These are phyloP conservation scores for Penaeus vannamei DNA, from an alignment of 1,140 invertebrate species.

Conservation along the genomic window DNA sequence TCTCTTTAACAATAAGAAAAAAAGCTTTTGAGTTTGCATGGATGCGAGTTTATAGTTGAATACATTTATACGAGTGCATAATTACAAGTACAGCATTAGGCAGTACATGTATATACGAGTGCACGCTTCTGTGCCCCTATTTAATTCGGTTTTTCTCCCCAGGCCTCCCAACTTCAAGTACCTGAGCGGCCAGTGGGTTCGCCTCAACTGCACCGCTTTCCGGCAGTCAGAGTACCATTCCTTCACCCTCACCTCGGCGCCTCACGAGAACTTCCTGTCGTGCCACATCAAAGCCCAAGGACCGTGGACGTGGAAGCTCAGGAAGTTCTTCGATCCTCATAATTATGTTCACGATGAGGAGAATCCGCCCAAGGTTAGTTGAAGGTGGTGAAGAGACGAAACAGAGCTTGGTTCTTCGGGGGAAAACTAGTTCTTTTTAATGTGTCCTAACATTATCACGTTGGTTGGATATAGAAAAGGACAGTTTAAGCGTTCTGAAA, in stretches of 20 bases:
- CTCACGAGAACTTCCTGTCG: constrained; percentile 96
- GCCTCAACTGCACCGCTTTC: constrained; percentile 93
- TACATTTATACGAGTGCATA: background rate
- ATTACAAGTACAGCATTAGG: background rate
- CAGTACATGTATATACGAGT: constrained; percentile 39
- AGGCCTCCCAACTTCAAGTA: constrained; percentile 97
- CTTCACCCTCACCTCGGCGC: constrained; percentile 97
- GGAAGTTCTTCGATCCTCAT: constrained; percentile 96
- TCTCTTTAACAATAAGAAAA: too few species aligned
- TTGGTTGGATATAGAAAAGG: too few species aligned
- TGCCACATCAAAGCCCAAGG: constrained; percentile 99
- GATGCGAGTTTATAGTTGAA: background rate
- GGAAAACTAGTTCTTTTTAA: background rate
- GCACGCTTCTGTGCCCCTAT: background rate
- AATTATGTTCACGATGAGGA: constrained; percentile 90
- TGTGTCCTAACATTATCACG: too few species aligned
- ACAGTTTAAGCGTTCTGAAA: too few species aligned
- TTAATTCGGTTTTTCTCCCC: constrained; percentile 9
- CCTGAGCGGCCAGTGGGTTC: constrained; percentile 89
- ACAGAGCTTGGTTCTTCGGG: background rate
- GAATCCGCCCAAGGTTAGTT: constrained; percentile 76
- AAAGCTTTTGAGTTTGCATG: background rate
- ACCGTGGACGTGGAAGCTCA: constrained; percentile 98
- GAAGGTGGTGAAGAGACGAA: background rate
- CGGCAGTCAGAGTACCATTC: constrained; percentile 96